Base-by-base conservation (phyloP, 2,113 vertebrate species). In the Amphiprion percula region DNA sequence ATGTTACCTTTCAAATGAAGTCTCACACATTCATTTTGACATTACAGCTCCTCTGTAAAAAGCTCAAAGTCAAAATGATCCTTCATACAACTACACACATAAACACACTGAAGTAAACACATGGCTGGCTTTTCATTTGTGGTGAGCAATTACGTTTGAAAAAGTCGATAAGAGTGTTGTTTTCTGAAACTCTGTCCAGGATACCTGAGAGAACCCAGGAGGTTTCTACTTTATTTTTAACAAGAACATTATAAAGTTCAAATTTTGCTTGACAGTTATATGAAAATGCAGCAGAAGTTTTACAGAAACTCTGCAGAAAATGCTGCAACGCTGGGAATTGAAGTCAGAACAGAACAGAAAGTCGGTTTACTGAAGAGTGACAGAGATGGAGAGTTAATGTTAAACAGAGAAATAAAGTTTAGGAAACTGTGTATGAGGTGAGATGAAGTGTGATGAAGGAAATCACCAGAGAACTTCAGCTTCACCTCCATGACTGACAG, bases 401-500 rank as follows among this genome's bases (percentile, higher is more conserved):
- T 21, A 64, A 64, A n/a, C 23, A 50, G 33, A 21, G 14, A 52
- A 11, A 39, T 16, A 1, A 9, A 41, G 17, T 65, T 19, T 17
- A 33, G 49, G 1, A 14, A 21, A 21, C 30, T 39, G 37, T 55
- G 69, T 21, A 21, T 5, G 47, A 53, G 47, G 33, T 26, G 78
- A 68, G 69, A 53, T 41, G 66, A 62, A 69, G 59, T 50, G 73
- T 66, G 81, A 74, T 70, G 77, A 33, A 74, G 33, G 64, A 62
- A 62, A 24, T 64, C 74, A 26, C 37, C 49, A 4, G 69, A 71
- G 78, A 5, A 15, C 39, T 21, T 37, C 3, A 12, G 59, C 71
- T 77, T 63, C 7, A 41, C 19, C 61, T 11, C 24, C 2, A 1
- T 56, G 61, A 21, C 24, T 85, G 88, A 83, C 80, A 79, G 88